Conservation (phyloP, 2,888 invertebrate species). For the Palloptera scutellata region DNA sequence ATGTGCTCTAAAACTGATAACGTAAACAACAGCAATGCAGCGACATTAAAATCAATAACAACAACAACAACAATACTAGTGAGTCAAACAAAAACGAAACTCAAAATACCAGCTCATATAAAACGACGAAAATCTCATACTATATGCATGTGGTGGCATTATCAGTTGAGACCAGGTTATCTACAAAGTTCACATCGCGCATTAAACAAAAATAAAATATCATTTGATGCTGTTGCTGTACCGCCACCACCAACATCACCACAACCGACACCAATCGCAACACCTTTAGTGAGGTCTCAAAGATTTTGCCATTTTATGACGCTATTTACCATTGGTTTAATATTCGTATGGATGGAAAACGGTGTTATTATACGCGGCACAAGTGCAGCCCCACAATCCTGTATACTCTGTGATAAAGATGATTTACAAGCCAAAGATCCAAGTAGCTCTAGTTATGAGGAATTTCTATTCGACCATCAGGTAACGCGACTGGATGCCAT, state of each 20-base stretch:
- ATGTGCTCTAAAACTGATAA: constrained; percentile 32
- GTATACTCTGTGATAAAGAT: constrained; percentile 55
- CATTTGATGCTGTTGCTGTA: constrained; percentile 9
- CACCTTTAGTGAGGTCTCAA: not conserved
- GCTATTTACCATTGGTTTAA: constrained; percentile 23
- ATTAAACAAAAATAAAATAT: not conserved
- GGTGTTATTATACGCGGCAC: constrained; percentile 11
- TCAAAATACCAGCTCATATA: not conserved
- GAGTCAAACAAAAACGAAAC: constrained; percentile 24
- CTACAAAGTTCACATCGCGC: constrained; percentile 14
- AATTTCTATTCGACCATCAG: constrained; percentile 61
- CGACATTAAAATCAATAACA: constrained; percentile 20
- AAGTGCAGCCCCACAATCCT: constrained; percentile 53
- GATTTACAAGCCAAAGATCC: constrained; percentile 48
- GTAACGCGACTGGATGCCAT: constrained; percentile 60
- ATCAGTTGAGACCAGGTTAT: constrained; percentile 18
- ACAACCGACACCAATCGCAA: constrained; percentile 3
- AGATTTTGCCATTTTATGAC: constrained; percentile 22
- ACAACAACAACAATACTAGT: constrained; percentile 23
- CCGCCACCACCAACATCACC: constrained; percentile 7
- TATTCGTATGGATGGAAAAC: constrained; percentile 13
- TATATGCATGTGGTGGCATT: constrained; percentile 8
- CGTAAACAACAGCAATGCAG: constrained; percentile 7
- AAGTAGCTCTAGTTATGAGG: constrained; percentile 51
- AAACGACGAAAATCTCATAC: not conserved